These are phyloP conservation scores for Germaria angustata DNA, from an alignment of 2,888 invertebrate species.

Conservation along the genomic window DNA sequence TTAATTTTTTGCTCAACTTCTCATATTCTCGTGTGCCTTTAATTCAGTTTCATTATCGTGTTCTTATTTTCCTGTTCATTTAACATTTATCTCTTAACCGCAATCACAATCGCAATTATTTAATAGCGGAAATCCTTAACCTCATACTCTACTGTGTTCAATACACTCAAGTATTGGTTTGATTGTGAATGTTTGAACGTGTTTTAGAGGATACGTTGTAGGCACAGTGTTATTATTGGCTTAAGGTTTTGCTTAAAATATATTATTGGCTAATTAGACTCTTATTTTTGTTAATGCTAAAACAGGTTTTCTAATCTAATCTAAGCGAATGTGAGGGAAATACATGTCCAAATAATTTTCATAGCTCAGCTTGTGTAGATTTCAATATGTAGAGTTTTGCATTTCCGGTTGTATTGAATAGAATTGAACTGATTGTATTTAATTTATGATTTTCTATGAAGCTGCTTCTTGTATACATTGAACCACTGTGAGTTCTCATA, in stretches of 20 bases:
- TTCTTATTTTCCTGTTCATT: slow-evolving; percentile 77
- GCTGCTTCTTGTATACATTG: too few relatives aligned
- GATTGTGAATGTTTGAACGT: not conserved
- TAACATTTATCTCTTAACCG: slow-evolving; percentile 75
- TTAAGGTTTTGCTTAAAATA: not conserved
- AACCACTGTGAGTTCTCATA: slow-evolving; percentile 15
- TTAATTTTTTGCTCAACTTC: not conserved
- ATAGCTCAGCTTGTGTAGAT: too few relatives aligned
- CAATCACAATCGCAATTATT: slow-evolving; percentile 76
- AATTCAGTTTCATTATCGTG: slow-evolving; percentile 53
- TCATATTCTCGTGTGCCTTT: not conserved
- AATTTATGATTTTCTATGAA: too few relatives aligned
- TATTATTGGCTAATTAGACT: not conserved
- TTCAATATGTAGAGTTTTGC: too few relatives aligned
- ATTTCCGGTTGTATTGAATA: too few relatives aligned
- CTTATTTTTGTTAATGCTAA: too few relatives aligned
- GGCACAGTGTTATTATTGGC: not conserved
- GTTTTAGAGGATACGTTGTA: not conserved
- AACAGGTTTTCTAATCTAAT: too few relatives aligned
- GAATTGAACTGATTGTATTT: too few relatives aligned
- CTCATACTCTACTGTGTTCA: not conserved
- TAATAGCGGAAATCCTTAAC: slow-evolving; percentile 72
- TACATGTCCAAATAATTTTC: too few relatives aligned
- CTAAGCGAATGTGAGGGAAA: too few relatives aligned
- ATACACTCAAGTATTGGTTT: slow-evolving; percentile 2